These are phyloP conservation scores for Drosophila obscura DNA, from an alignment of 1,140 invertebrate genomes.

Conservation along the genomic window DNA sequence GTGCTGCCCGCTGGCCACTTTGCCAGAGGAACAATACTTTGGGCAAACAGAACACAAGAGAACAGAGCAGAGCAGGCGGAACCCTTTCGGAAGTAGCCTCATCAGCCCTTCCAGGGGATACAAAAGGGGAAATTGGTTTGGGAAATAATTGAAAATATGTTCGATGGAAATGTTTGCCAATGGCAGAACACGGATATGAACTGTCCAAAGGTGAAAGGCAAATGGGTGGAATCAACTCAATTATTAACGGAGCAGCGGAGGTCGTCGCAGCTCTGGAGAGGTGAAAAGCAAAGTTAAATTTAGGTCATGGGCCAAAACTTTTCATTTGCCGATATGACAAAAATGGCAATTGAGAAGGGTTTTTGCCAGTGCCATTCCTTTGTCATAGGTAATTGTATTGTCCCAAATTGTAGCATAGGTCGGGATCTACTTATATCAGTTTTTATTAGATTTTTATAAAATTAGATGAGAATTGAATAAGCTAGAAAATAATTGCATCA, in stretches of 20 bases:
- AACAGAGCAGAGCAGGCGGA: background rate
- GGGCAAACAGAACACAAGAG: constrained; percentile 16
- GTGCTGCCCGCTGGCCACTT: constrained; percentile 21
- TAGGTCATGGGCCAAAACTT: constrained; percentile 31
- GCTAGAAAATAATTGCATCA: too few relatives aligned
- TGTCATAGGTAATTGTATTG: constrained; percentile 37
- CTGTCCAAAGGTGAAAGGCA: constrained; percentile 50
- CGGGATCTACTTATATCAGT: constrained; percentile 1
- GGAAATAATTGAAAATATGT: constrained; percentile 74
- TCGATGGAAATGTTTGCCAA: constrained; percentile 62
- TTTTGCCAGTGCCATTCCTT: constrained; percentile 4
- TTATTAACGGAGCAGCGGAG: constrained; percentile 45
- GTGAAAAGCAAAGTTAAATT: constrained; percentile 14
- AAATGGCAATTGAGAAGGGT: constrained; percentile 36
- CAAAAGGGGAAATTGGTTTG: constrained; percentile 46
- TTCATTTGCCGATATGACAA: constrained; percentile 1
- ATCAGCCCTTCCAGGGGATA: constrained; percentile 9
- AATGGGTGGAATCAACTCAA: constrained; percentile 63
- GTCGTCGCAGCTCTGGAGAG: constrained; percentile 8
- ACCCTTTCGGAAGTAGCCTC: constrained; percentile 26
- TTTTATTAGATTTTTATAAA: constrained; percentile 20
- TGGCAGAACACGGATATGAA: constrained; percentile 18
- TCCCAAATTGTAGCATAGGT: constrained; percentile 4
- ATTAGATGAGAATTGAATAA: too few relatives aligned
- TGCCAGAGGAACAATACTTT: constrained; percentile 30